phyloP scores from a whole-genome alignment of 1,140 invertebrate genomes.

The Thalassaphorura encarpata region DNA sequence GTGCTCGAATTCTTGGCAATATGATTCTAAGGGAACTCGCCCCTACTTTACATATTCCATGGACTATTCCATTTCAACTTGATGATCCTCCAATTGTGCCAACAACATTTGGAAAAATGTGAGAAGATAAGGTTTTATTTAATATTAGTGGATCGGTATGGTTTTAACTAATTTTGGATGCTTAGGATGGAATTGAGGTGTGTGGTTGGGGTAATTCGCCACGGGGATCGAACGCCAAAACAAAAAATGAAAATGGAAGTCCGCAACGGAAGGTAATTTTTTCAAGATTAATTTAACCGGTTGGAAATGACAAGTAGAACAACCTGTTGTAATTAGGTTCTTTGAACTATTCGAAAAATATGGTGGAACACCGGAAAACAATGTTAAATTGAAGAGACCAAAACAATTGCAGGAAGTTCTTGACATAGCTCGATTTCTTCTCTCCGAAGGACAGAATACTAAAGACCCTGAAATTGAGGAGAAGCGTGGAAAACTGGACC shows the following conservation, averaged over 20 bases:
- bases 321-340: slow-evolving; percentile 56
- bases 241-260: slow-evolving; percentile 99
- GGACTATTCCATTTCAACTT: slow-evolving; percentile 90
- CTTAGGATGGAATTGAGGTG: slow-evolving; percentile 90
- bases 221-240: slow-evolving; percentile 97
- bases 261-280: slow-evolving; percentile 79
- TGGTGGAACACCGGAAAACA: slow-evolving; percentile 86
- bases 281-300: neutral
- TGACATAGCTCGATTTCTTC: slow-evolving; percentile 79
- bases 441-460: slow-evolving; percentile 72
- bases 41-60: slow-evolving; percentile 90
- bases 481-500: slow-evolving; percentile 91
- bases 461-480: slow-evolving; percentile 90
- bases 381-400: slow-evolving; percentile 95
- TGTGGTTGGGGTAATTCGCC: slow-evolving; percentile 95
- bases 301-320: neutral
- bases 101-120: slow-evolving; percentile 98
- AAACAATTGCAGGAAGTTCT: slow-evolving; percentile 96
- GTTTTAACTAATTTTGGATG: neutral
- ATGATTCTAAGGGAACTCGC: slow-evolving; percentile 87
- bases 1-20: slow-evolving; percentile 92
- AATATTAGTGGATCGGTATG: neutral
- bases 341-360: slow-evolving; percentile 99
- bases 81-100: slow-evolving; percentile 98
- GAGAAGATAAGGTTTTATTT: slow-evolving; percentile 33